A percentile compares a stretch with the other conserved stretches of the same genome.
These are phyloP conservation scores for Bombylius major DNA, from an alignment of 2,888 invertebrate species.

Conservation along the genomic window DNA sequence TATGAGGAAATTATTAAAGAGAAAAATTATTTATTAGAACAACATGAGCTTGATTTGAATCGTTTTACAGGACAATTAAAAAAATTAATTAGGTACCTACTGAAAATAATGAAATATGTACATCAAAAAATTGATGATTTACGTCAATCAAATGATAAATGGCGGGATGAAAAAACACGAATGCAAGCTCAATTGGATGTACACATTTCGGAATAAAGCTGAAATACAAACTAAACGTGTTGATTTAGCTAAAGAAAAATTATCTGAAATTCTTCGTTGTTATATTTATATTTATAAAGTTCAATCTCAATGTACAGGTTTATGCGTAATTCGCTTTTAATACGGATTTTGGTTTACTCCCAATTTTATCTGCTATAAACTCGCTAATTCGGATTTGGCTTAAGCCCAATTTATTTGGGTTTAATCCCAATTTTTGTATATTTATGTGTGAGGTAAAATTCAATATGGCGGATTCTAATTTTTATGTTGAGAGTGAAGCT, in stretches of 20 bases:
- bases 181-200: constrained; percentile 31
- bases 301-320: constrained; percentile 37
- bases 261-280: constrained; percentile 57
- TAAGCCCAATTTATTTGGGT: too few species aligned
- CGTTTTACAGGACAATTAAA: constrained; percentile 59
- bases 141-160: constrained; percentile 36
- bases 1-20: constrained; percentile 67
- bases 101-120: constrained; percentile 58
- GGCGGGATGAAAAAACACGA: constrained; percentile 33
- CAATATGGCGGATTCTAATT: too few species aligned
- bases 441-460: too few species aligned
- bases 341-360: too few species aligned
- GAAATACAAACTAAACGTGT: constrained; percentile 45
- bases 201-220: constrained; percentile 31
- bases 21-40: constrained; percentile 56
- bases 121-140: constrained; percentile 41
- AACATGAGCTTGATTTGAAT: constrained; percentile 58
- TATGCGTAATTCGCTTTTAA: too few species aligned
- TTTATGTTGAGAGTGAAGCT: too few species aligned
- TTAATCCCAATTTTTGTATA: too few species aligned
- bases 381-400: too few species aligned
- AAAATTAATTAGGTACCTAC: constrained; percentile 48
- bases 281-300: constrained; percentile 67
- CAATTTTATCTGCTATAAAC: too few species aligned
- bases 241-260: constrained; percentile 55